Conservation (phyloP, 2,797 vertebrate species). For the Coracias cyanogaster region DNA sequence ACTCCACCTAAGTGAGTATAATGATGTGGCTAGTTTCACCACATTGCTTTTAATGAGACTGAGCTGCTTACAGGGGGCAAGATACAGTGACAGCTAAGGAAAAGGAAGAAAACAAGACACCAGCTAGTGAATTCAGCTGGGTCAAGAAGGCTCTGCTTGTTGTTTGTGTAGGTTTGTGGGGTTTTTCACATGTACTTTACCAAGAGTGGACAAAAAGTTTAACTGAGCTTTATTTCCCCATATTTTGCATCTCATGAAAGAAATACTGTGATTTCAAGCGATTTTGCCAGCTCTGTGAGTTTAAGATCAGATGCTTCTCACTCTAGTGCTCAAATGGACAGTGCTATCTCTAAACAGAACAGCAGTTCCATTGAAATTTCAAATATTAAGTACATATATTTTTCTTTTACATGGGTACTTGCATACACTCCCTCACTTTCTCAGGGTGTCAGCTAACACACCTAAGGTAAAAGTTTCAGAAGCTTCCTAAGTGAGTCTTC, state of each 20-base stretch:
- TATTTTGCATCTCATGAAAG: conserved; percentile 23
- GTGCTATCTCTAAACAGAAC: not conserved
- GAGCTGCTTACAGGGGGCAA: conserved; percentile 33
- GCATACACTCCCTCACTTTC: not conserved
- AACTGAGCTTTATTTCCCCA: conserved; percentile 17
- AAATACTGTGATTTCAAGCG: not conserved
- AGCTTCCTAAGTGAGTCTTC: not conserved
- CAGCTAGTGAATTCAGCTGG: conserved; percentile 57
- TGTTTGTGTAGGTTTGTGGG: not conserved
- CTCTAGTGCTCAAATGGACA: not conserved
- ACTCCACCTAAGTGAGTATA: conserved; percentile 71
- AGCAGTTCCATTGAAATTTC: not conserved
- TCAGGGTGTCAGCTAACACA: not conserved
- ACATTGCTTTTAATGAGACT: conserved; percentile 77
- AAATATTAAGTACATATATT: not conserved
- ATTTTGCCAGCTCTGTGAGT: conserved; percentile 22
- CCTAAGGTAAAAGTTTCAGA: not conserved
- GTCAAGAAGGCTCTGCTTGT: conserved; percentile 29
- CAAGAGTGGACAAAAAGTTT: conserved; percentile 10
- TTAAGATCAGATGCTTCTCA: conserved; percentile 15
- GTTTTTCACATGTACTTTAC: not conserved
- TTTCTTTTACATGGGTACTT: not conserved
- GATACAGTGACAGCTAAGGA: conserved; percentile 26
- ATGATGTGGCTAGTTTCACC: conserved; percentile 78
- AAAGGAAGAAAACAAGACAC: conserved; percentile 29